These are phyloP conservation scores for Drosophila orena DNA, from an alignment of 1,140 invertebrate species.

Conservation along the genomic window DNA sequence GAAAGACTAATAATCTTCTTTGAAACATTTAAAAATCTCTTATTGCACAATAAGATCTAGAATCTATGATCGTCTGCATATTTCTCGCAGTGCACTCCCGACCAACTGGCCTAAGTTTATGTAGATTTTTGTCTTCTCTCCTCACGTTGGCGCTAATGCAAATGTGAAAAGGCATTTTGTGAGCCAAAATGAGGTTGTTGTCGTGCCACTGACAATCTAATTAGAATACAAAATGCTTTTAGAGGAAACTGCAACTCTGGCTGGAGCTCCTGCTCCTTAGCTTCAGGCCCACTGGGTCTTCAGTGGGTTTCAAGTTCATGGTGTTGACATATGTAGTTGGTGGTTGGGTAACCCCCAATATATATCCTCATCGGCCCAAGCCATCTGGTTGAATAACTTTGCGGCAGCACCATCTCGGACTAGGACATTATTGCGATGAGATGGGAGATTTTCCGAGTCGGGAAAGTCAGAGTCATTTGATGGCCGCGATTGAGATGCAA, in stretches of 20 bases:
- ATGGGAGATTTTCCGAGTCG: slow-evolving; percentile 22
- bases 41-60: too few relatives aligned
- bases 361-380: neutral
- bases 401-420: slow-evolving; percentile 28
- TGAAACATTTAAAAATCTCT: too few relatives aligned
- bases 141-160: slow-evolving; percentile 77
- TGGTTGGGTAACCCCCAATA: slow-evolving; percentile 25
- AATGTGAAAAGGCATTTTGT: slow-evolving; percentile 75
- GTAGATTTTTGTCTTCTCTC: slow-evolving; percentile 77
- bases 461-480: slow-evolving; percentile 40
- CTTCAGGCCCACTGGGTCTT: slow-evolving; percentile 12
- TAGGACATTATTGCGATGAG: slow-evolving; percentile 66
- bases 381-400: slow-evolving; percentile 25
- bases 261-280: slow-evolving; percentile 12
- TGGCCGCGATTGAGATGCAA: slow-evolving; percentile 53
- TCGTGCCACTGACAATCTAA: slow-evolving; percentile 83
- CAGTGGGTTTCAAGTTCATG: slow-evolving; percentile 75
- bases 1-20: too few relatives aligned
- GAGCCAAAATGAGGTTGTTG: slow-evolving; percentile 80
- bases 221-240: slow-evolving; percentile 83
- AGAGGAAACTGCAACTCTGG: slow-evolving; percentile 33
- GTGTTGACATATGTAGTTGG: slow-evolving; percentile 78
- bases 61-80: neutral
- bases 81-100: slow-evolving; percentile 19
- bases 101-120: slow-evolving; percentile 58